phyloP scores from a whole-genome alignment of 2,113 vertebrate species.

The Apteryx mantelli region DNA sequence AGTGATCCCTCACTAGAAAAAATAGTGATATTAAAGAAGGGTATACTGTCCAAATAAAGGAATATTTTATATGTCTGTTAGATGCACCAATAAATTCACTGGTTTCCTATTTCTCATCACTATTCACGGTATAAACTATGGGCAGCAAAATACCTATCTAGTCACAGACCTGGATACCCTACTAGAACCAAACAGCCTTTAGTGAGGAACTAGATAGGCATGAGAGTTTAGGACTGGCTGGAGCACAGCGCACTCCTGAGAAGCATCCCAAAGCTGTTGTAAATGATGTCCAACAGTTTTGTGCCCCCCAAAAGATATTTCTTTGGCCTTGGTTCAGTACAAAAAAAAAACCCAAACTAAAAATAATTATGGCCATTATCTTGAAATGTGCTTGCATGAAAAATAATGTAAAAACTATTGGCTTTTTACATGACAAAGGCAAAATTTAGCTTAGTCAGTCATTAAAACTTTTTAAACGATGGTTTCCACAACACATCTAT shows the following conservation, averaged over 20 bases:
- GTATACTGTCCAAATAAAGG: neutral
- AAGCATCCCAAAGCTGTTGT: neutral
- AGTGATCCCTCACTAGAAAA: neutral
- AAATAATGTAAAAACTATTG: neutral
- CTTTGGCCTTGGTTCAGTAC: neutral
- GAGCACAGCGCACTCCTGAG: neutral
- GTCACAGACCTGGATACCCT: neutral
- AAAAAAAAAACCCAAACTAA: neutral
- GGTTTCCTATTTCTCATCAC: neutral
- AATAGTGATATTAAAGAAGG: neutral
- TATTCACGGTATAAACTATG: neutral
- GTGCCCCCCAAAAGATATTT: neutral
- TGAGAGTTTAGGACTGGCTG: neutral
- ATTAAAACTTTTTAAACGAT: neutral
- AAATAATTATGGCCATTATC: neutral
- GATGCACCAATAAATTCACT: neutral
- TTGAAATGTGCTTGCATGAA: neutral
- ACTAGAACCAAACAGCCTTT: neutral
- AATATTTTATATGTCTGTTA: neutral
- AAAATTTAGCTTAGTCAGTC: neutral
- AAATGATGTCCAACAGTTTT: neutral
- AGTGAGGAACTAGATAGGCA: neutral
- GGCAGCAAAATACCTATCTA: neutral
- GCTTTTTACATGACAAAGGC: neutral
- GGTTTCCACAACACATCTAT: neutral